A percentile compares a stretch with the other conserved stretches of the same genome.
These are phyloP conservation scores for Trissolcus brochymenae DNA, from an alignment of 2,888 invertebrate genomes.

Conservation along the genomic window DNA sequence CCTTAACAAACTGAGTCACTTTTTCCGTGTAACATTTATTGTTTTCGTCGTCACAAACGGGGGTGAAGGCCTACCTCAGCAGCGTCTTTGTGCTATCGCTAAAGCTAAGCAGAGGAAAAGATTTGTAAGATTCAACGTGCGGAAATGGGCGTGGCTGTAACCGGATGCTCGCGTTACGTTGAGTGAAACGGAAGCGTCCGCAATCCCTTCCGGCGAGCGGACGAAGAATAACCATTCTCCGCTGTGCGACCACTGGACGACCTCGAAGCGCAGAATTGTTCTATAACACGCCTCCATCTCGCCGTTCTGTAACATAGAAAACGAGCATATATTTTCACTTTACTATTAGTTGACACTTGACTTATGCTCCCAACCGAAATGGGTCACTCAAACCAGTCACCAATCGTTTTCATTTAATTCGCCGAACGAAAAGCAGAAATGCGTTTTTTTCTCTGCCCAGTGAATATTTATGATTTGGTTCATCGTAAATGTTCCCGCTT, in stretches of 20 bases:
- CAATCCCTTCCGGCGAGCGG: slow-evolving; percentile 80
- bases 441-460: not conserved
- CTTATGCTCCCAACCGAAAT: not conserved
- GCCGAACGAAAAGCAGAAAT: not conserved
- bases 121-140: slow-evolving; percentile 49
- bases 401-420: not conserved
- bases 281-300: slow-evolving; percentile 80
- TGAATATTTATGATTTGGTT: not conserved
- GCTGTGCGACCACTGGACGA: slow-evolving; percentile 79
- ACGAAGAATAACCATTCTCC: slow-evolving; percentile 82
- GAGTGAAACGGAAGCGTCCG: slow-evolving; percentile 81
- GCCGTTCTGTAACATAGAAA: slow-evolving; percentile 77
- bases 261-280: slow-evolving; percentile 79
- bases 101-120: slow-evolving; percentile 53
- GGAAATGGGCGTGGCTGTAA: slow-evolving; percentile 63
- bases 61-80: slow-evolving; percentile 48
- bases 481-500: not conserved
- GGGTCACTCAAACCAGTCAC: not conserved
- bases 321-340: slow-evolving; percentile 23
- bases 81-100: slow-evolving; percentile 46
- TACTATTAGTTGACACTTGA: slow-evolving; percentile 11
- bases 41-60: slow-evolving; percentile 22
- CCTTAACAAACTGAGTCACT: slow-evolving; percentile 16
- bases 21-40: slow-evolving; percentile 21
- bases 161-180: slow-evolving; percentile 79